phyloP scores from a whole-genome alignment of 2,888 invertebrate species.

The Lysandra coridon region DNA sequence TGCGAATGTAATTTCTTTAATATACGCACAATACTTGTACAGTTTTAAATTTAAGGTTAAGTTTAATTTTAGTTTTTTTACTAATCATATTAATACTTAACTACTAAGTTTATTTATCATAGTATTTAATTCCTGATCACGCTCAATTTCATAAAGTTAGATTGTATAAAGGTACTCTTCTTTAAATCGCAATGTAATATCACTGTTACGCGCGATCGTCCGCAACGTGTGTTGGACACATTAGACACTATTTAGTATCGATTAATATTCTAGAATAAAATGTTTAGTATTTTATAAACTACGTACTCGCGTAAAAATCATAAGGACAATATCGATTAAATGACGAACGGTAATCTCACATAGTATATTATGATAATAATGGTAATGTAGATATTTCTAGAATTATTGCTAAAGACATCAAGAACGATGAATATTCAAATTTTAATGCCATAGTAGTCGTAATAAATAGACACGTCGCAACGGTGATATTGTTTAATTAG shows the following conservation, averaged over 20 bases:
- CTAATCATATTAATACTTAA: conserved; percentile 43
- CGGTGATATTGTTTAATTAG: conserved; percentile 73
- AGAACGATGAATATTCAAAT: conserved; percentile 57
- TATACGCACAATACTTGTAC: conserved; percentile 77
- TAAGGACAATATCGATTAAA: conserved; percentile 79
- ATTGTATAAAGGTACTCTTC: conserved; percentile 66
- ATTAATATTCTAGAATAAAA: conserved; percentile 65
- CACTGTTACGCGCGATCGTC: conserved; percentile 71
- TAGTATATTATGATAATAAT: conserved; percentile 55
- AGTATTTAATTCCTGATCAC: conserved; percentile 75
- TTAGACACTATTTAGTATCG: conserved; percentile 63
- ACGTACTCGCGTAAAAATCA: conserved; percentile 78
- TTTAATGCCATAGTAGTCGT: conserved; percentile 64
- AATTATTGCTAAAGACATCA: conserved; percentile 57
- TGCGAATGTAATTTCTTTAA: conserved; percentile 63
- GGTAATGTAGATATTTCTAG: conserved; percentile 72
- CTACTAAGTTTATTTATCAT: conserved; percentile 55
- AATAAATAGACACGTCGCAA: conserved; percentile 56
- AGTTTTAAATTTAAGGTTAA: conserved; percentile 60
- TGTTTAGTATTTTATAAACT: conserved; percentile 75
- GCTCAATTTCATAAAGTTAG: conserved; percentile 76
- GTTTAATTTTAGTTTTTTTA: conserved; percentile 55
- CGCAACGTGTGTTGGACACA: conserved; percentile 70
- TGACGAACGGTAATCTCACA: conserved; percentile 71
- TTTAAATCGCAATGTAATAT: conserved; percentile 45